A percentile compares a stretch with the other conserved stretches of the same genome.
Conservation (phyloP, 2,113 vertebrate species). For the Mobula hypostoma region DNA sequence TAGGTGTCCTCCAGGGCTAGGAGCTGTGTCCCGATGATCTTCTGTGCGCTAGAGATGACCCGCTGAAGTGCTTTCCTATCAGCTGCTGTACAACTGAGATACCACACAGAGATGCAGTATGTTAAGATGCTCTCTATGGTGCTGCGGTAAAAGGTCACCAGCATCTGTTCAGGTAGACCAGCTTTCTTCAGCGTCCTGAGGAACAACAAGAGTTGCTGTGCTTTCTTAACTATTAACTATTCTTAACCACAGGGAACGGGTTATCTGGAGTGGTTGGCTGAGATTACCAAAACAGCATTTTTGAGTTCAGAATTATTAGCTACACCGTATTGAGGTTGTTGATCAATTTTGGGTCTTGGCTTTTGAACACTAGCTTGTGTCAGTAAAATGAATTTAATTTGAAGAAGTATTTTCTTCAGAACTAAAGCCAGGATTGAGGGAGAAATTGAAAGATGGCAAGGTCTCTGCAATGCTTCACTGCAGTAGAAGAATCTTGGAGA, state of each 20-base stretch:
- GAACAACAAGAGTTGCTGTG: too few species aligned
- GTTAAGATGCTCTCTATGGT: too few species aligned
- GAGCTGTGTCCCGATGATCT: too few species aligned
- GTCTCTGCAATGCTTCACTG: not conserved
- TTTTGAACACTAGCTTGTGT: not conserved
- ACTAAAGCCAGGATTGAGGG: not conserved
- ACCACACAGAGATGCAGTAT: too few species aligned
- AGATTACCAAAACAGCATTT: not conserved
- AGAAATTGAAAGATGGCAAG: not conserved
- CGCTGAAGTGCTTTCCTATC: too few species aligned
- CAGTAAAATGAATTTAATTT: not conserved
- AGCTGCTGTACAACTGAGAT: too few species aligned
- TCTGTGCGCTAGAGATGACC: too few species aligned
- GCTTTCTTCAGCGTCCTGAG: too few species aligned
- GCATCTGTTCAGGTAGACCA: too few species aligned
- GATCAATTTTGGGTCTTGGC: not conserved
- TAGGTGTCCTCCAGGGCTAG: too few species aligned
- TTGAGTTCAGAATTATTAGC: not conserved
- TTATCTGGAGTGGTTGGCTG: not conserved
- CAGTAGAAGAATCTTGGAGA: not conserved
- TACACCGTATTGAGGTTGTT: not conserved
- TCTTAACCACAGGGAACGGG: not conserved
- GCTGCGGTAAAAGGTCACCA: too few species aligned
- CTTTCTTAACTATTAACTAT: too few species aligned
- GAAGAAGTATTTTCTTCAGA: not conserved